Evolutionary conservation across 1,140 invertebrate genomes (phyloP), one percentile per base, ranked within the genome.

Genomic region (Macrosteles quadrilineatus): DNA sequence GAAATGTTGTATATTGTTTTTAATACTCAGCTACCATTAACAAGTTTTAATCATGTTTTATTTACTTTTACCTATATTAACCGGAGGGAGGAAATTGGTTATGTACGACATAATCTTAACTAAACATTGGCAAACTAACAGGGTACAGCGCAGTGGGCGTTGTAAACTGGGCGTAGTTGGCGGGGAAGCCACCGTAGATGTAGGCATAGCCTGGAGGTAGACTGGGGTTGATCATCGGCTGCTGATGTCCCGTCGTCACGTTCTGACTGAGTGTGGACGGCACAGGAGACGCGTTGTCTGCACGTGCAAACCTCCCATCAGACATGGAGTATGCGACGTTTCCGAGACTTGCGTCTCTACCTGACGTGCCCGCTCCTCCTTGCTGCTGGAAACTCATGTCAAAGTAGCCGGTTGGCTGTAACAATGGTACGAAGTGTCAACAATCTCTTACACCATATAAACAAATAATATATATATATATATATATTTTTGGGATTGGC

Each of bases 201-300:
- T 88, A 86, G 76, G 90, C 90, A 74, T 72, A 71, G 32, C 83
- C 84, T 47, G 85, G 86, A 70, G 87, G 87, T 71, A 88, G 78
- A 14, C 80, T 76, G 6, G 84, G 81, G 76, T 86, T 85, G 77
- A 86, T 83, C 79, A 87, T 84, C 9, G 84, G 85, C 75, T 85
- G 87, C 70, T 83, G 86, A 79, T 88, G 87, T 53, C 80, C 78
- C 72, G 87, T 19, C 76, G 77, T 50, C 74, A 87, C 85, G 82
- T 90, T 89, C 77, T 89, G 89, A 63, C 87, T 88, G 81, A 89
- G 84, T 73, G 88, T 89, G 67, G 89, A 88, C 69, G 88, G 88
- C 72, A 93, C 91, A 47, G 92, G 91, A 71, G 89, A 90, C 67
- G 91, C 90, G 80, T 91, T 91, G 79, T 94, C 93, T 68, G 89